Base-by-base conservation (phyloP, 1,140 invertebrate species). In the Vanessa tameamea region DNA sequence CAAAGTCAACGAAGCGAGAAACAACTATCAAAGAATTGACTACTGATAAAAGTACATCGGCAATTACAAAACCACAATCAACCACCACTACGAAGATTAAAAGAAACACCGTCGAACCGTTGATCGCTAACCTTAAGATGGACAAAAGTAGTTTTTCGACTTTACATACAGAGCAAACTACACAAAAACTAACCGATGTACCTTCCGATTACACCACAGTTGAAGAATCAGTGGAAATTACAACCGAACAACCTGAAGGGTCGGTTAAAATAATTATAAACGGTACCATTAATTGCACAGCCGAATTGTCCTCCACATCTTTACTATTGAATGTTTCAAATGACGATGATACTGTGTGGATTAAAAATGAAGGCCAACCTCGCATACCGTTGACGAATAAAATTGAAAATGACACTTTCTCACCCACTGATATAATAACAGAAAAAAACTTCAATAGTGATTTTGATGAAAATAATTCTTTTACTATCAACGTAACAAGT, bases 201-300 rank as follows among this genome's bases (percentile, higher is more conserved):
- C 50, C 51, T 9, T 64, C 65, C 37, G 72, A 76, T 69, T 69
- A 26, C 67, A 72, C 63, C 9, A 78, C 81, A 3, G 64, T 73
- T 31, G 73, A 80, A 31, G 75, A 78, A 47, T 48, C 72, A 26
- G 26, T 78, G 26, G 82, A 84, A 64, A 5, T 51, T 63, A 9
- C 80, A 4, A 88, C 85, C 61, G 86, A 88, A 64, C 81, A 87
- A 75, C 86, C 88, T 0, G 88, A 90, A 61, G 82, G 81, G 14
- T 82, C 85, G 0, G 79, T 92, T 0, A 88, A 85, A 78, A 86
- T 92, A 51, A 82, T 89, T 16, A 86, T 92, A 7, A 92, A 92
- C 53, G 91, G 91, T 50, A 92, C 89, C 26, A 88, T 91, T 7
- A 91, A 92, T 15, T 92, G 91, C 43, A 91, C 91, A 4, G 81